Conservation (phyloP, 2,888 invertebrate genomes). For the Xanthorhoe spadicearia region DNA sequence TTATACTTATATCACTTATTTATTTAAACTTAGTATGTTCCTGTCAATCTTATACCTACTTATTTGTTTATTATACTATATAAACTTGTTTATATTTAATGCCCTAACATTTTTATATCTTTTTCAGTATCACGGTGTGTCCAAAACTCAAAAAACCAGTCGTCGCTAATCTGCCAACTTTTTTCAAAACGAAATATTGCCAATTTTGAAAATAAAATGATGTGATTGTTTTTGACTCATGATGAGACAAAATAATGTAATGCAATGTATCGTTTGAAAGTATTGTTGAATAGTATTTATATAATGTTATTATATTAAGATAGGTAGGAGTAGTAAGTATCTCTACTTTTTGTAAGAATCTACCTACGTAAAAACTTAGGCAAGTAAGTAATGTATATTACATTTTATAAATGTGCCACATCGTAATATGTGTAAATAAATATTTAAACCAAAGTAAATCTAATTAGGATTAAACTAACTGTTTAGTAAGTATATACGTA, state of each 20-base stretch:
- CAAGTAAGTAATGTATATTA: constrained; percentile 40
- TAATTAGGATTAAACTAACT: neutral
- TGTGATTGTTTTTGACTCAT: neutral
- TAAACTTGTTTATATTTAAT: too few relatives aligned
- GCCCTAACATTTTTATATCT: constrained; percentile 3
- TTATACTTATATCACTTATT: too few relatives aligned
- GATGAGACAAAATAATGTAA: constrained; percentile 3
- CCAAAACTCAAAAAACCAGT: constrained; percentile 87
- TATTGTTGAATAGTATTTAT: constrained; percentile 47
- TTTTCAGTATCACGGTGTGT: constrained; percentile 88
- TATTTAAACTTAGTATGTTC: too few relatives aligned
- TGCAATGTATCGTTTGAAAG: constrained; percentile 34
- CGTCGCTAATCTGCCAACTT: constrained; percentile 86
- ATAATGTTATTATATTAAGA: constrained; percentile 9
- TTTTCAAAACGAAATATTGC: constrained; percentile 78
- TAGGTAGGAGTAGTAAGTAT: neutral
- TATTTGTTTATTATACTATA: too few relatives aligned
- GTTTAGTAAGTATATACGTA: too few relatives aligned
- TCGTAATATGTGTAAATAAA: constrained; percentile 18
- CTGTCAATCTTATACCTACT: too few relatives aligned
- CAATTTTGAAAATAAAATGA: constrained; percentile 54
- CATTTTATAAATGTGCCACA: constrained; percentile 26
- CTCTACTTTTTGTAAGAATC: neutral
- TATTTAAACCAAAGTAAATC: neutral
- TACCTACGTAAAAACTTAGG: constrained; percentile 22